phyloP scores from a whole-genome alignment of 23 tunicate species.

The Trididemnum nubilum region DNA sequence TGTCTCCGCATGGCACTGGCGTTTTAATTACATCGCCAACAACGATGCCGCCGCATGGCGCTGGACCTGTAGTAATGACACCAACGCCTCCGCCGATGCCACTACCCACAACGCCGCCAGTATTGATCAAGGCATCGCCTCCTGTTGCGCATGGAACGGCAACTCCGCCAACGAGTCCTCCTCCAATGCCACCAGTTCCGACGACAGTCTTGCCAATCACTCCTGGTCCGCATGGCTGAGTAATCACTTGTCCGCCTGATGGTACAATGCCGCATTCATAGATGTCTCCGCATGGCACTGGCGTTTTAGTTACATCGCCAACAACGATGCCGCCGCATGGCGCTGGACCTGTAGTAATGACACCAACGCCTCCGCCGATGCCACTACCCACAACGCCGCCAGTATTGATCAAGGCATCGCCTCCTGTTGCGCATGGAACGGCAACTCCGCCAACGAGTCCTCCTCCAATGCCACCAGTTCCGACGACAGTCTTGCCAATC shows the following conservation, averaged over 20 bases:
- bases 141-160: background rate
- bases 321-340: constrained; percentile 4
- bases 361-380: background rate
- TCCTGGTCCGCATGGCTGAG: constrained; percentile 4
- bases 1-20: background rate
- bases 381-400: background rate
- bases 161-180: background rate
- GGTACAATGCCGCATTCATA: constrained; percentile 1
- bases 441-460: background rate
- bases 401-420: background rate
- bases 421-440: constrained; percentile 6
- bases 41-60: background rate
- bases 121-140: background rate
- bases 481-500: background rate
- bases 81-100: constrained; percentile 2
- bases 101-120: background rate
- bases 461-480: background rate
- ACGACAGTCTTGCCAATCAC: constrained; percentile 2
- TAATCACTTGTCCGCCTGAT: background rate
- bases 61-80: background rate
- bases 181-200: constrained; percentile 6
- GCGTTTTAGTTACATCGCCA: background rate
- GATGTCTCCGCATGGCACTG: constrained; percentile 1
- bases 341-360: background rate
- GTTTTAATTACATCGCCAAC: background rate